Evolutionary conservation across 2,797 vertebrate genomes (phyloP).

Genomic region (Schizothorax lantsangensis): DNA sequence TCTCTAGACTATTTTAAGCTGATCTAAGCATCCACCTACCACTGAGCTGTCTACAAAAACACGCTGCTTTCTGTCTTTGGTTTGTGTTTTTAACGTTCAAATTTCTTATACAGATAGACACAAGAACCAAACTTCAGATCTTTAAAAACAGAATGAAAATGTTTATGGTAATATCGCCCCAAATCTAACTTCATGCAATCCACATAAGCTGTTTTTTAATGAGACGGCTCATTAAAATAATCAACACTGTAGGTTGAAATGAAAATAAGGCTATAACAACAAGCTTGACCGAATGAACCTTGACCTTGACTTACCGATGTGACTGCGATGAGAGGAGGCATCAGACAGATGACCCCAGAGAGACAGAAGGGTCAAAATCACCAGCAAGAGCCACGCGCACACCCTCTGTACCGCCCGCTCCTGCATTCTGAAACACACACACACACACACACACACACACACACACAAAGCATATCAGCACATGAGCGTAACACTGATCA

Average conservation of each 20-base stretch:
- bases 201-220: slow-evolving; percentile 24
- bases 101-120: background rate
- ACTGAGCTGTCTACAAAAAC: background rate
- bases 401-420: slow-evolving; percentile 83
- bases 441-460: slow-evolving; percentile 53
- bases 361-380: slow-evolving; percentile 88
- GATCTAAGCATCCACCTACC: slow-evolving; percentile 23
- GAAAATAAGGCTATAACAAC: slow-evolving; percentile 9
- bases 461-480: slow-evolving; percentile 39
- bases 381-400: slow-evolving; percentile 85
- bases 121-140: background rate
- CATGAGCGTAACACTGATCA: slow-evolving; percentile 4
- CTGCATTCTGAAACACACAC: slow-evolving; percentile 84
- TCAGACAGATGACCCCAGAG: slow-evolving; percentile 87
- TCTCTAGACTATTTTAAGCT: slow-evolving; percentile 37
- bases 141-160: background rate
- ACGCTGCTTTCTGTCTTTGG: background rate
- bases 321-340: slow-evolving; percentile 88
- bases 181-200: slow-evolving; percentile 18
- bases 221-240: slow-evolving; percentile 37
- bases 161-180: slow-evolving; percentile 31
- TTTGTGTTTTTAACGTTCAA: background rate
- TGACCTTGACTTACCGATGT: slow-evolving; percentile 84
- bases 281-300: slow-evolving; percentile 13
- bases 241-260: slow-evolving; percentile 20